Evolutionary conservation across 2,888 invertebrate genomes (phyloP).

Genomic region (Phasia obesa): DNA sequence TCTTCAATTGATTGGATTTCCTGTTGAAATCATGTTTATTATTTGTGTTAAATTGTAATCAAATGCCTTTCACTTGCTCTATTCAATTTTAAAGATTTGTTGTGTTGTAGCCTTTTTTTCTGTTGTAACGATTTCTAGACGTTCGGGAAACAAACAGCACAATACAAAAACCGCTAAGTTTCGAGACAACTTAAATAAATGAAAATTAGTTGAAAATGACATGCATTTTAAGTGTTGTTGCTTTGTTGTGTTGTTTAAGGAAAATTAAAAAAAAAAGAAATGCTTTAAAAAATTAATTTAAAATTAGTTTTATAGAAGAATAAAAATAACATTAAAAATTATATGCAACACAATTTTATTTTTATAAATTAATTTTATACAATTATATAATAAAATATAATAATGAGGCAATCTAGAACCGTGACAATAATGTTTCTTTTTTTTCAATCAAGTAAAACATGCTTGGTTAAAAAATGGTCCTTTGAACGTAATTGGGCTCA

Average conservation of each 20-base stretch:
- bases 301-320: background rate
- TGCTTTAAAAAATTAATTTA: constrained; percentile 6
- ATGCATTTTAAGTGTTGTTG: constrained; percentile 45
- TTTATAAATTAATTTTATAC: too few species aligned
- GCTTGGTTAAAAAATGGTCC: too few species aligned
- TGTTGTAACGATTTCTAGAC: constrained; percentile 39
- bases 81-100: constrained; percentile 53
- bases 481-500: too few species aligned
- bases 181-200: constrained; percentile 54
- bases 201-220: constrained; percentile 58
- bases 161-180: constrained; percentile 43
- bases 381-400: too few species aligned
- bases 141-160: constrained; percentile 20
- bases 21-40: constrained; percentile 68
- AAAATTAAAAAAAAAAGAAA: background rate
- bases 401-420: too few species aligned
- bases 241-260: background rate
- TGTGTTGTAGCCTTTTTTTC: background rate
- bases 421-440: too few species aligned
- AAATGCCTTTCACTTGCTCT: constrained; percentile 69
- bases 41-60: constrained; percentile 69
- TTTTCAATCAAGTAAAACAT: too few species aligned
- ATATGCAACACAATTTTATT: too few species aligned
- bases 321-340: background rate
- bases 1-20: constrained; percentile 70